Conservation (phyloP, 1,140 invertebrate genomes). For the Globodera rostochiensis region DNA sequence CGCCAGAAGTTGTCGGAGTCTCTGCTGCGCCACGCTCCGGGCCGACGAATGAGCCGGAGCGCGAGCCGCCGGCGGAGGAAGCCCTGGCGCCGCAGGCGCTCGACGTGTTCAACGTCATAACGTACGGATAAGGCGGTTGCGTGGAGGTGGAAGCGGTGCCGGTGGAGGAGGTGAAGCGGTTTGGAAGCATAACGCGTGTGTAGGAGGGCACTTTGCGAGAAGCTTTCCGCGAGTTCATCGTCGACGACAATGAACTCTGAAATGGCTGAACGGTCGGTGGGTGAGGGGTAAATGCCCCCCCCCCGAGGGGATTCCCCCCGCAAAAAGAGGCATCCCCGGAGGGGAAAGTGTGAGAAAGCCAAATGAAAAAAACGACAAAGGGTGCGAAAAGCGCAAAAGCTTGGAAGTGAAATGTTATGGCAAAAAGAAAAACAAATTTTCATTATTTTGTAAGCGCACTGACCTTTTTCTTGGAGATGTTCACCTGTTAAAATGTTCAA, state of each 20-base stretch:
- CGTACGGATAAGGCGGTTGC: background rate
- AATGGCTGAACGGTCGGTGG: constrained; percentile 31
- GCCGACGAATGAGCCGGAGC: constrained; percentile 20
- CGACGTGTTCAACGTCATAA: background rate
- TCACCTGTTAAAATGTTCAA: constrained; percentile 38
- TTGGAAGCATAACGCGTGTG: constrained; percentile 8
- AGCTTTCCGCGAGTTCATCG: constrained; percentile 57
- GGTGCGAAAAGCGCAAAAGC: constrained; percentile 29
- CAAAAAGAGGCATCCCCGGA: background rate
- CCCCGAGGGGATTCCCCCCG: background rate
- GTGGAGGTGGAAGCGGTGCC: background rate
- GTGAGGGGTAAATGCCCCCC: constrained; percentile 1
- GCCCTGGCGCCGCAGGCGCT: background rate
- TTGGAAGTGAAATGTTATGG: constrained; percentile 6
- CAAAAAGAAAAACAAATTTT: constrained; percentile 25
- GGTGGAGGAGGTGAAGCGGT: background rate
- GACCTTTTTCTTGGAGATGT: constrained; percentile 63
- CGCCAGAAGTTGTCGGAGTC: background rate
- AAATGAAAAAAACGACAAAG: constrained; percentile 30
- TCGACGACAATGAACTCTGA: constrained; percentile 61
- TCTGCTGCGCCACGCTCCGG: background rate
- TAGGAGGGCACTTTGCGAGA: constrained; percentile 53
- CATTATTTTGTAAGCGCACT: background rate
- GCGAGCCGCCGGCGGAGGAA: background rate
- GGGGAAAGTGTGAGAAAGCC: constrained; percentile 25